Evolutionary conservation across 2,113 vertebrate species (phyloP).

Genomic region (Anguilla japonica): DNA sequence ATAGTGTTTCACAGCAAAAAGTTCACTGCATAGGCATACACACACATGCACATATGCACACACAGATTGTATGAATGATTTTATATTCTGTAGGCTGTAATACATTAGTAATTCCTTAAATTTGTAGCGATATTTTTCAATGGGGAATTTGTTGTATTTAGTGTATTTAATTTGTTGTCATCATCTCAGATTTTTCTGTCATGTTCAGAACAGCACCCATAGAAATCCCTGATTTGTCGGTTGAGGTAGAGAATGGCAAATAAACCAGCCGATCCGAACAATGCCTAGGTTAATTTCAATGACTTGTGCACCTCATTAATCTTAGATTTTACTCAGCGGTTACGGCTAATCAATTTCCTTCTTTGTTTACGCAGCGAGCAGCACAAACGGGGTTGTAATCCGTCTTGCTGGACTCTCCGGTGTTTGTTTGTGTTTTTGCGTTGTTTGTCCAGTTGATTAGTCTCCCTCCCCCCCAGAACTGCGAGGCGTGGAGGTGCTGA

Average conservation of each 20-base stretch:
- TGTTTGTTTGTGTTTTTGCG: background rate
- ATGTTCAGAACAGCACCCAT: background rate
- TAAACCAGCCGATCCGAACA: background rate
- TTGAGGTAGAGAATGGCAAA: background rate
- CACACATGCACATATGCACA: too few relatives aligned
- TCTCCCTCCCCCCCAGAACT: background rate
- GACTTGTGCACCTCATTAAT: constrained; percentile 1
- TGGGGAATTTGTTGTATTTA: background rate
- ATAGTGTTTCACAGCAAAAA: too few relatives aligned
- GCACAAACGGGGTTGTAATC: background rate
- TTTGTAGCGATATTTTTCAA: background rate
- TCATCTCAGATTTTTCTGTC: background rate
- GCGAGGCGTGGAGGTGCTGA: constrained; percentile 7
- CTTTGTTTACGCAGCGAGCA: background rate
- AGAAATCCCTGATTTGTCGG: background rate
- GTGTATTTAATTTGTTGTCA: background rate
- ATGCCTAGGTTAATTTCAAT: background rate
- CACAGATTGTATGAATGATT: background rate
- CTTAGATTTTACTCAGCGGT: background rate
- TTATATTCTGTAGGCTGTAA: background rate
- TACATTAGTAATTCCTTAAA: background rate
- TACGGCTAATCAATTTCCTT: background rate
- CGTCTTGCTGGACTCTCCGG: background rate
- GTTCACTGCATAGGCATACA: too few relatives aligned
- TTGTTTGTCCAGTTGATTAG: background rate